phyloP scores from a whole-genome alignment of 1,140 invertebrate species.

The Drosophila setifemur region DNA sequence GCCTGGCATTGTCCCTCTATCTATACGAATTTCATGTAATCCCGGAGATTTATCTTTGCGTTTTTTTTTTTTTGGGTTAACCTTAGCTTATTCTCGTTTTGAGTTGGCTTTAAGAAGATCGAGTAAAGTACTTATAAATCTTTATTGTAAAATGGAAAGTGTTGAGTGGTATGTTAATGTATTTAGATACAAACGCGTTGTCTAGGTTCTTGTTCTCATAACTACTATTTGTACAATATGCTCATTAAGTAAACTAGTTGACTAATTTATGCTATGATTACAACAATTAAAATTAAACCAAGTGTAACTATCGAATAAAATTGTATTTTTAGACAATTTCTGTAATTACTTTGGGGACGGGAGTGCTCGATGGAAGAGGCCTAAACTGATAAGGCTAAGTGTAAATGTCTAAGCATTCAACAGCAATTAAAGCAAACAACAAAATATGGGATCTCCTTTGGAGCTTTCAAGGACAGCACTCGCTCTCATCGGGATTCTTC shows the following conservation, averaged over 20 bases:
- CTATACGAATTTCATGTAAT: constrained; percentile 70
- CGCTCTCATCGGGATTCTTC: constrained; percentile 57
- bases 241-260: constrained; percentile 72
- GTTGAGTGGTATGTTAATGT: constrained; percentile 53
- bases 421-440: neutral
- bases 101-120: constrained; percentile 1
- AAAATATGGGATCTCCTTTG: neutral
- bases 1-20: neutral
- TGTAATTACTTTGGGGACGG: constrained; percentile 54
- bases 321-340: constrained; percentile 59
- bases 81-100: neutral
- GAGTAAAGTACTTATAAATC: constrained; percentile 6
- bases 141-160: constrained; percentile 47
- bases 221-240: constrained; percentile 74
- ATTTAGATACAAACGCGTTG: constrained; percentile 25
- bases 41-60: constrained; percentile 56
- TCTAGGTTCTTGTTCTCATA: constrained; percentile 66
- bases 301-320: constrained; percentile 64
- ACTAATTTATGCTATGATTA: constrained; percentile 71
- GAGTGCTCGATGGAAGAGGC: constrained; percentile 9
- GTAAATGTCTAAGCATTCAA: neutral
- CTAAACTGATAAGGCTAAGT: constrained; percentile 6
- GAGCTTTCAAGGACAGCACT: constrained; percentile 59
- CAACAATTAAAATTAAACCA: constrained; percentile 42
- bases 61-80: constrained; percentile 19